A percentile compares a stretch with the other conserved stretches of the same genome.
These are phyloP conservation scores for Coelopa pilipes DNA, from an alignment of 2,888 invertebrate species.

Conservation along the genomic window DNA sequence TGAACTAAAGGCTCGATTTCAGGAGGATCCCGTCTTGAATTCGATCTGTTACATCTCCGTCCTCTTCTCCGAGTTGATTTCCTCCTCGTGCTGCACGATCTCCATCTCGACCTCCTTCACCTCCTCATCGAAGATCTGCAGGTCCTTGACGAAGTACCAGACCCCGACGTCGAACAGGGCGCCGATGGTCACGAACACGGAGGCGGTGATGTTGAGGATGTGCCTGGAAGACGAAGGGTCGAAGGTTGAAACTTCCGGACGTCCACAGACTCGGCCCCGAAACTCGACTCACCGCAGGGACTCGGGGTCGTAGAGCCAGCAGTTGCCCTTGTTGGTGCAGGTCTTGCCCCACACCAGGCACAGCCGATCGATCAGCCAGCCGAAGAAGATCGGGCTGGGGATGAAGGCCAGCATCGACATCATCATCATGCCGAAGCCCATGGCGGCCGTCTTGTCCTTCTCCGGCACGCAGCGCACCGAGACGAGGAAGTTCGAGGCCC, in stretches of 20 bases:
- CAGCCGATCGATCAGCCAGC: conserved; percentile 73
- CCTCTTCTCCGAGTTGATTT: conserved; percentile 59
- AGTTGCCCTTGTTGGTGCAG: conserved; percentile 76
- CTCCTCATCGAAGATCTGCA: conserved; percentile 77
- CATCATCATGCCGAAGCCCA: conserved; percentile 76
- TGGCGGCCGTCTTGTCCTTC: conserved; percentile 78
- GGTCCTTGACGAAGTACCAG: conserved; percentile 76
- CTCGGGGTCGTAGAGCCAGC: conserved; percentile 79
- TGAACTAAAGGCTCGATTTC: too few species aligned
- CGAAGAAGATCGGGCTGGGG: conserved; percentile 81
- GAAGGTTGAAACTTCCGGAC: background rate
- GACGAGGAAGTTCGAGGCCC: conserved; percentile 74
- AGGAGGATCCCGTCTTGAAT: too few species aligned
- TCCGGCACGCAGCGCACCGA: conserved; percentile 76
- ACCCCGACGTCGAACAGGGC: conserved; percentile 75
- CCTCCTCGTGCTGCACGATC: conserved; percentile 63
- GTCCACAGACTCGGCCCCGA: background rate
- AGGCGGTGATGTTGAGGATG: conserved; percentile 74
- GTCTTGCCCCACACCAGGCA: conserved; percentile 81
- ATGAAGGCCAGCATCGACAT: conserved; percentile 79
- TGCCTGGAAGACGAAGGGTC: conserved; percentile 65
- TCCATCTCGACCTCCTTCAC: conserved; percentile 63
- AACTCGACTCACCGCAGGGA: conserved; percentile 68
- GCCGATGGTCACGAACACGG: conserved; percentile 74
- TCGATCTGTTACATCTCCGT: conserved; percentile 51